Evolutionary conservation across 2,888 invertebrate genomes (phyloP), one percentile per base, ranked within the genome.

Genomic region (Apantesis nais): DNA sequence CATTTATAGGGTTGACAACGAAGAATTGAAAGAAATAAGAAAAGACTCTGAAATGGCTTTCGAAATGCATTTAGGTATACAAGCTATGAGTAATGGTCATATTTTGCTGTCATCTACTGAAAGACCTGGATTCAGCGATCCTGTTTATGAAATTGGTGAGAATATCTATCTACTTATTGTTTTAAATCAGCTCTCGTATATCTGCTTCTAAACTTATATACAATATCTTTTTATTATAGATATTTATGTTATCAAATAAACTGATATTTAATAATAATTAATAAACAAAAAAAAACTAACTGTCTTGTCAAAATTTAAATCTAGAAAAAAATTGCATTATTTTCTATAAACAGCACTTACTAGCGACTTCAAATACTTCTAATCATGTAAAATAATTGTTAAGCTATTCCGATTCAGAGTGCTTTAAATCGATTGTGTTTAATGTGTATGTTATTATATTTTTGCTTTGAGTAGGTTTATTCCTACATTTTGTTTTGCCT

Each of bases 21-120:
- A 82, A 0, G 86, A 88, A 3, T 75, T 87, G 0, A 84, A 82
- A n/a, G 81, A 78, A 2, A 75, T 86, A 0, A 86, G 77, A 3
- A 82, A 80, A 1, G 86, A 84, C 14, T 72, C 82, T 0, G 81
- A 86, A 0, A 76, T 86, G 74, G 91, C 83, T 31, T 90, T 89
- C 22, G 96, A 97, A 82, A 96, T 97, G 89, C 97, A 97, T 83
- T 95, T 97, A 68, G 96, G 96, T 0, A 96, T 97, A 39, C 90
- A 97, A 77, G 96, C 96, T 0, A 87, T 93, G 0, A 97, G 96
- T 86, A 97, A 97, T 86, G 97, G 97, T 0, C 97, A 97, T 80
- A 96, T 97, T 62, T 87, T 97, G 34, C 87, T 97, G 14, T 96
- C 97, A 0, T 91, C 96, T 0, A 92, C 93, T 0, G 86, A 91